Evolutionary conservation across 2,797 vertebrate genomes (phyloP).

Genomic region (Poeciliopsis gracilis): DNA sequence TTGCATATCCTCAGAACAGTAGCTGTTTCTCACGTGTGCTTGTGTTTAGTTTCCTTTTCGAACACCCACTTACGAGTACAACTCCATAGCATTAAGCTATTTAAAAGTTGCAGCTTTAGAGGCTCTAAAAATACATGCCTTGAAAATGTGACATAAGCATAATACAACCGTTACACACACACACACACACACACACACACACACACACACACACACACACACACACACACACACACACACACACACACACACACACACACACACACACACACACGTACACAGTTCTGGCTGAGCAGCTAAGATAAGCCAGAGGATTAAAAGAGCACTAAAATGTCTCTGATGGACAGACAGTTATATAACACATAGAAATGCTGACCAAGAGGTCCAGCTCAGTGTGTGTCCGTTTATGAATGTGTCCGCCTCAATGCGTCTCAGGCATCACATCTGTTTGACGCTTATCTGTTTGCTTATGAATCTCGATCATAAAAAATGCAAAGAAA

Average conservation of each 20-base stretch:
- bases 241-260: conserved; percentile 15
- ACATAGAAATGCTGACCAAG: conserved; percentile 59
- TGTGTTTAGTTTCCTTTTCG: background rate
- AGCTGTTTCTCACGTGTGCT: background rate
- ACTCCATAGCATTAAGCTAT: conserved; percentile 26
- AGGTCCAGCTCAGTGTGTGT: conserved; percentile 30
- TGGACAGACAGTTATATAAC: conserved; percentile 69
- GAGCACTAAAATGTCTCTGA: conserved; percentile 50
- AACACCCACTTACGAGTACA: conserved; percentile 28
- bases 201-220: conserved; percentile 21
- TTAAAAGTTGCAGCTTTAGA: conserved; percentile 39
- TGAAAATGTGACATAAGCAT: conserved; percentile 31
- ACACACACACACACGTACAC: conserved; percentile 22
- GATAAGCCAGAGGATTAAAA: conserved; percentile 66
- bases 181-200: conserved; percentile 14
- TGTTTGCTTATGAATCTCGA: conserved; percentile 13
- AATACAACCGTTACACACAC: background rate
- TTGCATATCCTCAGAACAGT: background rate
- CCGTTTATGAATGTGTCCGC: conserved; percentile 13
- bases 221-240: conserved; percentile 13
- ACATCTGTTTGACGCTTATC: background rate
- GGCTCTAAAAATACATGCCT: conserved; percentile 37
- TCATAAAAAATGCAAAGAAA: background rate
- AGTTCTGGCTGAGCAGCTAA: conserved; percentile 28
- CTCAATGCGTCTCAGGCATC: conserved; percentile 23